Conservation (phyloP, 2,888 invertebrate species). For the Oconnorella tubifera region DNA sequence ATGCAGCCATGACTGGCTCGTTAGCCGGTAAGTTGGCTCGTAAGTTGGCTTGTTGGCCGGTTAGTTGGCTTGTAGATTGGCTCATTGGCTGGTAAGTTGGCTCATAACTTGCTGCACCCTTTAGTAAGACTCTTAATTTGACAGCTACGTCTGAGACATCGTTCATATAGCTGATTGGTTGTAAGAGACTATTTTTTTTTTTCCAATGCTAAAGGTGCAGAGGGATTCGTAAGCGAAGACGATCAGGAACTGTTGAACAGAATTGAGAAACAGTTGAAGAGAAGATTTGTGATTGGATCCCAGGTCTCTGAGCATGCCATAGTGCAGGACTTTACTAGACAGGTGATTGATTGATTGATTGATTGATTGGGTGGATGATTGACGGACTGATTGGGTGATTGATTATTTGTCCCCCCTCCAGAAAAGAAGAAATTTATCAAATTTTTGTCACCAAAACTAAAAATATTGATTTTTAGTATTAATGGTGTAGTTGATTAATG, state of each 20-base stretch:
- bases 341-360: too few relatives aligned
- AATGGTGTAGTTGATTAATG: too few relatives aligned
- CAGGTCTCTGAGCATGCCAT: slow-evolving; percentile 93
- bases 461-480: too few relatives aligned
- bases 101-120: too few relatives aligned
- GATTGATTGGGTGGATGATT: too few relatives aligned
- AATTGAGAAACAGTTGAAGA: slow-evolving; percentile 90
- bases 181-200: too few relatives aligned
- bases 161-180: too few relatives aligned
- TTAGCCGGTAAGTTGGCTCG: slow-evolving; percentile 73
- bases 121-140: too few relatives aligned
- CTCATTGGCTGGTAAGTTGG: slow-evolving; percentile 72
- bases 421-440: neutral
- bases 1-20: slow-evolving; percentile 88
- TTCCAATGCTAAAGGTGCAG: slow-evolving; percentile 84
- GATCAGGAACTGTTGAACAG: slow-evolving; percentile 84
- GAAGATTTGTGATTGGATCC: slow-evolving; percentile 81
- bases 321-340: slow-evolving; percentile 72
- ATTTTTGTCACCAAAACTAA: too few relatives aligned
- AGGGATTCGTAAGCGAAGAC: slow-evolving; percentile 92
- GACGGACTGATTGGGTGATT: too few relatives aligned
- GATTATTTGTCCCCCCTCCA: neutral
- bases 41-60: too few relatives aligned
- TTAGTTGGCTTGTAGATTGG: slow-evolving; percentile 71
- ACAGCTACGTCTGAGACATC: too few relatives aligned